Percentiles rank a stretch among this genome's conserved stretches.
These are phyloP conservation scores for Zaprionus vittiger DNA, from an alignment of 1,140 invertebrate genomes.

Conservation along the genomic window DNA sequence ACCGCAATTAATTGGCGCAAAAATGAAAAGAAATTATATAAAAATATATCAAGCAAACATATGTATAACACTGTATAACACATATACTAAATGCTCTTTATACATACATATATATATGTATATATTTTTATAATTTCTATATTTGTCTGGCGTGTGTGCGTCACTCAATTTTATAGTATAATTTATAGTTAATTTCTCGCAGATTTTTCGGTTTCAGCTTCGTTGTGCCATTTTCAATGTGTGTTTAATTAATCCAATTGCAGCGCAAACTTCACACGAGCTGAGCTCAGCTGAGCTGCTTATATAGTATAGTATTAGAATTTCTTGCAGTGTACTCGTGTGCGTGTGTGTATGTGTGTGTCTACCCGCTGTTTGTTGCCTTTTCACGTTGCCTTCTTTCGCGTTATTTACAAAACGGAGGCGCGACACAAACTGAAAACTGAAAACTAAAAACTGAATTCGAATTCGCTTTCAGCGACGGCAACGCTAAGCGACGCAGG, in stretches of 20 bases:
- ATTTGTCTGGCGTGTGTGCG: slow-evolving; percentile 55
- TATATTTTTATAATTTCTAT: slow-evolving; percentile 46
- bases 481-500: slow-evolving; percentile 7
- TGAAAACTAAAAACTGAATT: slow-evolving; percentile 77
- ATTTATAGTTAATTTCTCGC: slow-evolving; percentile 31
- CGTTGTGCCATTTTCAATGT: slow-evolving; percentile 55
- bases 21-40: slow-evolving; percentile 52
- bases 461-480: slow-evolving; percentile 72
- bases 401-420: slow-evolving; percentile 82
- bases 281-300: slow-evolving; percentile 15
- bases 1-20: slow-evolving; percentile 65
- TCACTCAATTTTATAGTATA: slow-evolving; percentile 49
- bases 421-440: slow-evolving; percentile 82
- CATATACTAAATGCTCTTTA: slow-evolving; percentile 43
- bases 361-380: slow-evolving; percentile 67
- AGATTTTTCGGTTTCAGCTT: slow-evolving; percentile 1
- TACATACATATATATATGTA: background rate
- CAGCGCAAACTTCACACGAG: slow-evolving; percentile 50
- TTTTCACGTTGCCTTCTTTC: slow-evolving; percentile 53
- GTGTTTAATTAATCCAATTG: slow-evolving; percentile 81
- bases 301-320: slow-evolving; percentile 4
- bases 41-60: slow-evolving; percentile 55
- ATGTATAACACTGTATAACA: slow-evolving; percentile 11
- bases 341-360: slow-evolving; percentile 24
- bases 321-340: slow-evolving; percentile 10